Evolutionary conservation across 1,140 invertebrate species (phyloP), one percentile per base, ranked within the genome.

Genomic region (Aricia agestis): DNA sequence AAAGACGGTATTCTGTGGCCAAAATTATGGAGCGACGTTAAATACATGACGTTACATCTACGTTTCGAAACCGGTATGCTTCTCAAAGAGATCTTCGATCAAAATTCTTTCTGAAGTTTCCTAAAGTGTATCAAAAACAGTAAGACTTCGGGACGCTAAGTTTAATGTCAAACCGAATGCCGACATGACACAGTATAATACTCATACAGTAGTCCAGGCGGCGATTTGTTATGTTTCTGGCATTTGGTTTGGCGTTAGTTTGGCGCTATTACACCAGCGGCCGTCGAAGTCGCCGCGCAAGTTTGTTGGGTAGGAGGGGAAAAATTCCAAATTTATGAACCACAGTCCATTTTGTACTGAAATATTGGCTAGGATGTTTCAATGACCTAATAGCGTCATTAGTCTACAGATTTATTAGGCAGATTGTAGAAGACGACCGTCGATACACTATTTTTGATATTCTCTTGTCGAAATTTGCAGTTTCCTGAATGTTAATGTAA

Each of bases 401-500:
- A 82, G 80, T 83, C 78, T 86, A 87, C 82, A 87, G 82, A 86
- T 83, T 77, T 85, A 85, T 86, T 87, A 87, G 82, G 78, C 86
- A 86, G 84, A 88, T 86, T 82, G 82, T 91, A 86, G 83, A 74
- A 75, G 79, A 82, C 77, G 82, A 78, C 82, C 81, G 83, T 88
- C 84, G 80, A 85, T 89, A 82, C 86, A 88, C 89, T 91, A 91
- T 91, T 91, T 91, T 91, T 91, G 89, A 91, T 91, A 91, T 88
- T 82, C 86, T 91, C 89, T 91, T 91, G 86, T 91, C 87, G 89
- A 89, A 90, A 91, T 89, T 89, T 88, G 87, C 83, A 84, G 82
- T 87, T 85, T 84, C 85, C 86, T 81, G 82, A 79, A 79, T 85
- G 82, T 85, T 81, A 83, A 74, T 76, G 76, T 78, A 78, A 82